Evolutionary conservation across 2,888 invertebrate genomes (phyloP).

Genomic region (Drosophila meridiana): DNA sequence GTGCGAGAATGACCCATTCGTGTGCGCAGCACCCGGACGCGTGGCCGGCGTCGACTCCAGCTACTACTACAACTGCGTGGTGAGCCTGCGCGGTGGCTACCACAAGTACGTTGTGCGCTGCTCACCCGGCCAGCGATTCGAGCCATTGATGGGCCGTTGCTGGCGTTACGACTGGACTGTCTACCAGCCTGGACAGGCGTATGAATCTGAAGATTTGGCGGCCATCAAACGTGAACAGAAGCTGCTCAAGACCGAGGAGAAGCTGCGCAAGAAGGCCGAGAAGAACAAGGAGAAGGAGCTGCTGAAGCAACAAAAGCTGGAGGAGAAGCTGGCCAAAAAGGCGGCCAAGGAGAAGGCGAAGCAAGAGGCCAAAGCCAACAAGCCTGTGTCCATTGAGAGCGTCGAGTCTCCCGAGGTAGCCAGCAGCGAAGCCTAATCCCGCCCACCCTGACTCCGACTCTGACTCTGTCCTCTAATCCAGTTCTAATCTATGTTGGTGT

Average conservation of each 20-base stretch:
- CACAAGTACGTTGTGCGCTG: constrained; percentile 76
- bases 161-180: constrained; percentile 71
- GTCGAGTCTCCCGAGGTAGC: constrained; percentile 31
- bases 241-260: constrained; percentile 67
- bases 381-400: constrained; percentile 46
- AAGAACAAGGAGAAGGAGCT: constrained; percentile 69
- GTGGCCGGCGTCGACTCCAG: constrained; percentile 59
- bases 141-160: constrained; percentile 61
- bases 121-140: constrained; percentile 63
- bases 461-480: not conserved
- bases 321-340: constrained; percentile 73
- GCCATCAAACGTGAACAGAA: constrained; percentile 75
- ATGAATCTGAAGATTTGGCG: constrained; percentile 59
- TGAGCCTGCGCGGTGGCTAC: constrained; percentile 57
- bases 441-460: not conserved
- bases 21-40: constrained; percentile 59
- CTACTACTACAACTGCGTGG: constrained; percentile 73
- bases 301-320: constrained; percentile 70
- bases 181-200: constrained; percentile 37
- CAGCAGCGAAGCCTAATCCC: constrained; percentile 26
- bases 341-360: constrained; percentile 73
- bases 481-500: constrained; percentile 62
- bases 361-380: constrained; percentile 57
- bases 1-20: constrained; percentile 55
- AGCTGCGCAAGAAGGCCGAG: constrained; percentile 63